phyloP scores from a whole-genome alignment of 2,113 vertebrate species.

The Oryctolagus cuniculus region DNA sequence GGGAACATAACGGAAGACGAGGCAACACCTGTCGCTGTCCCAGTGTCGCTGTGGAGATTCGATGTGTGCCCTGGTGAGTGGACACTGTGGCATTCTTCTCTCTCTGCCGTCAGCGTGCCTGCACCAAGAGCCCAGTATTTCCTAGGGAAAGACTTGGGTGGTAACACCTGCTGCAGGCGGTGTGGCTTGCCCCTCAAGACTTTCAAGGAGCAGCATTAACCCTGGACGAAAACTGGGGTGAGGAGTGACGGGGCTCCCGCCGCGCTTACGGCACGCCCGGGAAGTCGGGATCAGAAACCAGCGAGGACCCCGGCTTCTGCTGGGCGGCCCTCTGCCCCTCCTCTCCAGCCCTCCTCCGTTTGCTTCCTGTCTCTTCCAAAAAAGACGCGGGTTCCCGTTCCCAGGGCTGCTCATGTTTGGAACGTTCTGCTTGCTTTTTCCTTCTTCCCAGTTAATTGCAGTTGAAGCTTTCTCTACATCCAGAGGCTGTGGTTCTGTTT shows the following conservation, averaged over 20 bases:
- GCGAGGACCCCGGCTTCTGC: background rate
- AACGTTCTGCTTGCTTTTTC: slow-evolving; percentile 74
- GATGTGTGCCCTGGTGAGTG: background rate
- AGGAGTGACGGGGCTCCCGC: slow-evolving; percentile 72
- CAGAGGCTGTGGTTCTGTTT: slow-evolving; percentile 73
- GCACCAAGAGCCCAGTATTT: slow-evolving; percentile 49
- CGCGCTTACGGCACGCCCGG: slow-evolving; percentile 69
- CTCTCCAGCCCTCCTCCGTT: background rate
- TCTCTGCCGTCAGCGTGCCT: slow-evolving; percentile 40
- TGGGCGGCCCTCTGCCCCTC: accelerated
- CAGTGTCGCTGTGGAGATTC: background rate
- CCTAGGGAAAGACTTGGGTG: slow-evolving; percentile 77
- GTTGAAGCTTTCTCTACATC: slow-evolving; percentile 66
- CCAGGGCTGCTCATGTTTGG: slow-evolving; percentile 69
- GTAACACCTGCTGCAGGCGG: slow-evolving; percentile 82
- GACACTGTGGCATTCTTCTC: background rate
- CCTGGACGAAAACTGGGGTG: slow-evolving; percentile 79
- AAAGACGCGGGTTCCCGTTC: slow-evolving; percentile 17
- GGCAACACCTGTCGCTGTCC: too few relatives aligned
- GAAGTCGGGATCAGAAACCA: slow-evolving; percentile 75
- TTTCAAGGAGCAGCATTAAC: slow-evolving; percentile 79
- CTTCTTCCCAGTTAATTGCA: slow-evolving; percentile 77
- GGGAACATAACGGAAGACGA: background rate
- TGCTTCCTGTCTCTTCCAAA: slow-evolving; percentile 67
- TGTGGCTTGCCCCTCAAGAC: slow-evolving; percentile 80